Base-by-base conservation (phyloP, 2,113 vertebrate genomes). In the Cyanoramphus novaezelandiae region DNA sequence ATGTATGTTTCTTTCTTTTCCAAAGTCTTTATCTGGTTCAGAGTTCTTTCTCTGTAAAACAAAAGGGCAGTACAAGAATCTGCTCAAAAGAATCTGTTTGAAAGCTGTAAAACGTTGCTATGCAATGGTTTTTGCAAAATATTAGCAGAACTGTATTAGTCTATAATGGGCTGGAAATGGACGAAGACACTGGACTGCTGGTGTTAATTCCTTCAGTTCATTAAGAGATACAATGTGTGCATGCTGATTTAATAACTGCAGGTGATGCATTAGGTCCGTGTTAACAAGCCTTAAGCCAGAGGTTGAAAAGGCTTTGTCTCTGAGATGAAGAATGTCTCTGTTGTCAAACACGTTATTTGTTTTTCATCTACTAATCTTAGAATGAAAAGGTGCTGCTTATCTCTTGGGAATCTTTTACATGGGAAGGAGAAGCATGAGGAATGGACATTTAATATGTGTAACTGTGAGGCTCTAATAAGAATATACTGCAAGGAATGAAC, bases 361-460 rank as follows among this genome's bases (percentile, higher is more conserved):
- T 91, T 96, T 96, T 84, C 75, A 50, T 72, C 57, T 94, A 33
- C 85, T 94, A 85, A 89, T 83, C 70, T 65, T 94, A 83, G 62
- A 86, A 62, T 81, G 41, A 76, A 88, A 86, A 74, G 50, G 28
- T 86, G 57, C 81, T 97, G 90, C 82, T 97, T 92, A 46, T 53
- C 88, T 95, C 90, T 95, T 97, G 82, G 89, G 90, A 93, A 84
- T 93, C 67, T 64, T 62, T 65, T 39, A 82, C 2, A 0, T 11
- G 41, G 20, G 15, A 85, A 90, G 37, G 53, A 84, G 91, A 18
- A 88, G 50, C 41, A 63, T 14, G 49, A 47, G 25, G 23, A 86
- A 52, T 0, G 0, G 46, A 27, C 27, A 28, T 68, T 90, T 65
- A 69, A n/a, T 24, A 9, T 83, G 17, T 49, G 1, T 60, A 74